A percentile compares a stretch with the other conserved stretches of the same genome.
phyloP scores from a whole-genome alignment of 2,113 vertebrate species.

The Lepus timidus region DNA sequence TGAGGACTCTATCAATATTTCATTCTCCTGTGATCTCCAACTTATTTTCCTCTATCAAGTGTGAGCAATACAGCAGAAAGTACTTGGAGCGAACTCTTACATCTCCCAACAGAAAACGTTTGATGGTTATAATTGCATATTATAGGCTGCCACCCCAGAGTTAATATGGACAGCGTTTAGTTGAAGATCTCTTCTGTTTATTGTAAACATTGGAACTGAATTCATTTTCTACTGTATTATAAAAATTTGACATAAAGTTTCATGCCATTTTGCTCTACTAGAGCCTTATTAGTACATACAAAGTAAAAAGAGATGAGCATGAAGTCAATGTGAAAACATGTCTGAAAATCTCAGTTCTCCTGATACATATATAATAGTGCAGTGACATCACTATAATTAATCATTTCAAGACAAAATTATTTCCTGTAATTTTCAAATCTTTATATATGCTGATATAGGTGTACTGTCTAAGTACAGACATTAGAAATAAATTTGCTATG shows the following conservation, averaged over 20 bases:
- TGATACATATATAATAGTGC: neutral
- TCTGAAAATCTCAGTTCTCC: neutral
- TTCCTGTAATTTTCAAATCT: neutral
- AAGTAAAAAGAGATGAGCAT: neutral
- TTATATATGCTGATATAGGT: neutral
- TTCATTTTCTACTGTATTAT: neutral
- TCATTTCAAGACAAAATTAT: neutral
- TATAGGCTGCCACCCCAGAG: neutral
- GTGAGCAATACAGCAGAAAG: neutral
- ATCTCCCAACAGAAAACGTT: neutral
- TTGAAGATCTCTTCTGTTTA: neutral
- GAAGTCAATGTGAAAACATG: neutral
- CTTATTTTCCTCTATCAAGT: neutral
- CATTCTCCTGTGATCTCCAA: neutral
- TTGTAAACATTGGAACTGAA: neutral
- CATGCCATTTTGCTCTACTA: neutral
- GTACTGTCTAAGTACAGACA: neutral
- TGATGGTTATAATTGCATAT: neutral
- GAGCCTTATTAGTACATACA: neutral
- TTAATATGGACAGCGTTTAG: neutral
- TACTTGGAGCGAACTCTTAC: neutral
- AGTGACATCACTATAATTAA: neutral
- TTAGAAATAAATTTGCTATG: neutral
- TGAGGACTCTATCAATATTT: neutral
- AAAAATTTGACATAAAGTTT: neutral